Evolutionary conservation across 2,888 invertebrate genomes (phyloP).

Genomic region (Dicyrtomina minuta): DNA sequence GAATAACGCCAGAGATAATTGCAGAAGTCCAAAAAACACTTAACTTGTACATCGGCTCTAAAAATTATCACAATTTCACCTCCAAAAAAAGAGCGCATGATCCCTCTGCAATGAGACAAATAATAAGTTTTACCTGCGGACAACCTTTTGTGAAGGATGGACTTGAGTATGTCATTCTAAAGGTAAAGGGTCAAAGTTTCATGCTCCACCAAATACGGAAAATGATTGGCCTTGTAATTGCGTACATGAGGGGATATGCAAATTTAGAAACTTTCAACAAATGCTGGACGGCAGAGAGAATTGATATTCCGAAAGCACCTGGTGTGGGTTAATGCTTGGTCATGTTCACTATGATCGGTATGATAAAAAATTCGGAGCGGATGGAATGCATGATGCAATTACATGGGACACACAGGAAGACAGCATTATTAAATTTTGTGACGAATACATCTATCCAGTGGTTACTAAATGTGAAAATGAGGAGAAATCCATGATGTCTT

Average conservation of each 20-base stretch:
- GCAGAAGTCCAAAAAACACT: slow-evolving; percentile 70
- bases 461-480: slow-evolving; percentile 80
- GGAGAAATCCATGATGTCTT: slow-evolving; percentile 72
- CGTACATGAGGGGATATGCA: slow-evolving; percentile 74
- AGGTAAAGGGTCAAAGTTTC: slow-evolving; percentile 90
- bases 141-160: slow-evolving; percentile 76
- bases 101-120: slow-evolving; percentile 83
- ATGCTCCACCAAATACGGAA: slow-evolving; percentile 99
- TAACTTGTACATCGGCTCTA: slow-evolving; percentile 67
- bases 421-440: slow-evolving; percentile 72
- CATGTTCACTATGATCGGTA: slow-evolving; percentile 88
- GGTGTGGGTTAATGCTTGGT: slow-evolving; percentile 91
- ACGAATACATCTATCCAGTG: slow-evolving; percentile 73
- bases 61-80: slow-evolving; percentile 85
- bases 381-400: slow-evolving; percentile 80
- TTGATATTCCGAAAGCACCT: slow-evolving; percentile 92
- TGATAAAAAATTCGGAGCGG: slow-evolving; percentile 78
- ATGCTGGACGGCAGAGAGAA: slow-evolving; percentile 67
- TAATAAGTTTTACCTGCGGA: slow-evolving; percentile 76
- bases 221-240: slow-evolving; percentile 83
- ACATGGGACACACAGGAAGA: slow-evolving; percentile 75
- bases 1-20: slow-evolving; percentile 66
- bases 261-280: slow-evolving; percentile 65
- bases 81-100: slow-evolving; percentile 83
- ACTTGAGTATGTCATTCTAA: slow-evolving; percentile 81